Percentiles rank a stretch among this genome's conserved stretches.
These are phyloP conservation scores for Drosophila paramelanica DNA, from an alignment of 2,888 invertebrate genomes.

Conservation along the genomic window DNA sequence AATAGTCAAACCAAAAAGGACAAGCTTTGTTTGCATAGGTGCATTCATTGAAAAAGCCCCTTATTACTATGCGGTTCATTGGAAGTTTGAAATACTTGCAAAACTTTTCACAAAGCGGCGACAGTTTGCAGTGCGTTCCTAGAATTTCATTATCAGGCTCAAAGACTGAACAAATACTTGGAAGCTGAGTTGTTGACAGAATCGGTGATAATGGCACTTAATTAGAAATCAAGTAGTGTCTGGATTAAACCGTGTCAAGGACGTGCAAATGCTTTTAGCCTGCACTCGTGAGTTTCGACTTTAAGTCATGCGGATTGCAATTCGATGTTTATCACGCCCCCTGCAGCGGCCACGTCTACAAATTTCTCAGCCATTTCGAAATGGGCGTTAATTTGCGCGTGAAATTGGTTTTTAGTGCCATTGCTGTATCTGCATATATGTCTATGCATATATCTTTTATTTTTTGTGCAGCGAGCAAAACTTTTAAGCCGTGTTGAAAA, in stretches of 20 bases:
- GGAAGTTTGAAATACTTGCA: constrained; percentile 24
- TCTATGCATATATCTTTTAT: neutral
- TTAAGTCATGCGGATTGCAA: constrained; percentile 23
- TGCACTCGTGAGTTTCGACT: constrained; percentile 10
- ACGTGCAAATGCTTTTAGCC: neutral
- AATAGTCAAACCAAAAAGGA: too few relatives aligned
- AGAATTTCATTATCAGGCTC: constrained; percentile 34
- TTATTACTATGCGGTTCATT: constrained; percentile 20
- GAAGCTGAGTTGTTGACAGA: constrained; percentile 34
- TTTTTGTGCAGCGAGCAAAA: constrained; percentile 6
- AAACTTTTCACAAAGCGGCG: constrained; percentile 32
- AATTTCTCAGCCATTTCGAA: constrained; percentile 1
- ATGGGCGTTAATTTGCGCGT: constrained; percentile 51
- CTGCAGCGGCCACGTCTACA: neutral
- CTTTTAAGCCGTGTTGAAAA: constrained; percentile 7
- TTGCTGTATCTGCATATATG: neutral
- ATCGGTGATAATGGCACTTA: constrained; percentile 56
- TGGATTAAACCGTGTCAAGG: constrained; percentile 9
- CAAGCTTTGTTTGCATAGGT: too few relatives aligned
- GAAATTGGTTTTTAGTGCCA: constrained; percentile 60
- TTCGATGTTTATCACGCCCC: constrained; percentile 31
- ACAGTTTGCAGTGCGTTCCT: constrained; percentile 35
- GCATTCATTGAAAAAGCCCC: neutral
- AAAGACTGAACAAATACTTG: constrained; percentile 39
- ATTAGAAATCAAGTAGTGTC: constrained; percentile 65